Percentiles rank a stretch among this genome's conserved stretches.
These are phyloP conservation scores for Esox lucius DNA, from an alignment of 2,797 vertebrate genomes.

Conservation along the genomic window DNA sequence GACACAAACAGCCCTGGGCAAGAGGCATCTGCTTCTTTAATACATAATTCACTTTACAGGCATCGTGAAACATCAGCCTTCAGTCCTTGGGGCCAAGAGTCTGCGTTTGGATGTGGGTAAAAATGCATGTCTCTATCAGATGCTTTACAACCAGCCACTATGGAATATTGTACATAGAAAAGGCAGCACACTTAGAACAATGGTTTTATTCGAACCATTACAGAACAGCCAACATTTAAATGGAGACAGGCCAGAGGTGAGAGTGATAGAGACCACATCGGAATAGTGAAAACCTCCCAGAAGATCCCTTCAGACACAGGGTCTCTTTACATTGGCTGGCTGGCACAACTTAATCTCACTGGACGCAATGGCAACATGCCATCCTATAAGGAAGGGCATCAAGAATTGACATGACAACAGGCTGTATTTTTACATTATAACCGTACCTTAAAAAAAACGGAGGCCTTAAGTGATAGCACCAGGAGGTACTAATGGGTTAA, in stretches of 20 bases:
- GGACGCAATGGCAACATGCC: too few species aligned
- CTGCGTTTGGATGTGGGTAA: conserved; percentile 39
- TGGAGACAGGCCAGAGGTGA: conserved; percentile 13
- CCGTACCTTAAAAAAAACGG: conserved; percentile 60
- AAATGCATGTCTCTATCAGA: background rate
- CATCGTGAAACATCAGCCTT: conserved; percentile 59
- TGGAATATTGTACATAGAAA: background rate
- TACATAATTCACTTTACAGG: conserved; percentile 71
- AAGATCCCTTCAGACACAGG: conserved; percentile 54
- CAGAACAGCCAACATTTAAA: background rate
- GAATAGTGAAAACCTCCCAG: conserved; percentile 44
- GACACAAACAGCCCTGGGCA: conserved; percentile 71
- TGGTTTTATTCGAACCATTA: background rate
- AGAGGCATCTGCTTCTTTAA: conserved; percentile 73
- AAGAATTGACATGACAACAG: conserved; percentile 58
- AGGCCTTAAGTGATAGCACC: conserved; percentile 64
- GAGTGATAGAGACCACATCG: conserved; percentile 22
- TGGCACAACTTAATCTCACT: conserved; percentile 2
- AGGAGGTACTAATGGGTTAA: conserved; percentile 79
- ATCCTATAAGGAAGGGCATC: conserved; percentile 64
- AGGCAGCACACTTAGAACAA: background rate
- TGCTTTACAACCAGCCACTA: conserved; percentile 8
- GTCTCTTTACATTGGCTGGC: conserved; percentile 53
- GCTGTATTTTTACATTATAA: conserved; percentile 49
- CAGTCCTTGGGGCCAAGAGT: conserved; percentile 54